Percentiles rank a stretch among this genome's conserved stretches.
Conservation (phyloP, 2,797 vertebrate species). For the Erpetoichthys calabaricus region DNA sequence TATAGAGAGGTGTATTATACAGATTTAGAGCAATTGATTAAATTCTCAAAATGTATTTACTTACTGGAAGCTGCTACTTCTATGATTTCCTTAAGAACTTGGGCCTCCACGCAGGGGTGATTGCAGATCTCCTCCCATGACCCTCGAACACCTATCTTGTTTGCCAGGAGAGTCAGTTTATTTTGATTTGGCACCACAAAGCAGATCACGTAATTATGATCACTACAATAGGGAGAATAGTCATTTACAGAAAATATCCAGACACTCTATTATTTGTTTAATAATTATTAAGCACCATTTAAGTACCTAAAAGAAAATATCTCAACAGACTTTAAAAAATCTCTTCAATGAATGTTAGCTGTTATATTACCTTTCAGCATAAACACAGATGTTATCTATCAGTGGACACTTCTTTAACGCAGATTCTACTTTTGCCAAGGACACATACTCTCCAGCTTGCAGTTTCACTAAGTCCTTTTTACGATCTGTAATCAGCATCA, state of each 20-base stretch:
- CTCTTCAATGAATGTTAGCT: too few relatives aligned
- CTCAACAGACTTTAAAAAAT: too few relatives aligned
- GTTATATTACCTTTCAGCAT: slow-evolving; percentile 77
- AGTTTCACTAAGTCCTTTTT: slow-evolving; percentile 97
- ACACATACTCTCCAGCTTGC: slow-evolving; percentile 92
- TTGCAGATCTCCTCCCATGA: slow-evolving; percentile 85
- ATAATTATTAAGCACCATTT: too few relatives aligned
- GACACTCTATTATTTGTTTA: too few relatives aligned
- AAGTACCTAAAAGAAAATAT: too few relatives aligned
- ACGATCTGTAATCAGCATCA: slow-evolving; percentile 52
- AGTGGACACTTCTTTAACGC: slow-evolving; percentile 81
- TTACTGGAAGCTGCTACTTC: slow-evolving; percentile 78
- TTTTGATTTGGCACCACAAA: slow-evolving; percentile 98
- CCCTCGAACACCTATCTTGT: slow-evolving; percentile 62
- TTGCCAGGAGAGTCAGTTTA: slow-evolving; percentile 63
- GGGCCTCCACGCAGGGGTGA: slow-evolving; percentile 75
- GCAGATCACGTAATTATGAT: slow-evolving; percentile 94
- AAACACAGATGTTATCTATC: slow-evolving; percentile 94
- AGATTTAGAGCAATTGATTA: too few relatives aligned
- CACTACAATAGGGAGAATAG: slow-evolving; percentile 37
- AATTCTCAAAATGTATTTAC: slow-evolving; percentile 15
- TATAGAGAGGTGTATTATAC: too few relatives aligned
- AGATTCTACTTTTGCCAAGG: slow-evolving; percentile 90
- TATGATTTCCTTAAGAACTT: slow-evolving; percentile 79
- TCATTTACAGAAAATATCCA: too few relatives aligned